Evolutionary conservation across 2,113 vertebrate genomes (phyloP), one percentile per base, ranked within the genome.

Genomic region (Aptenodytes patagonicus): DNA sequence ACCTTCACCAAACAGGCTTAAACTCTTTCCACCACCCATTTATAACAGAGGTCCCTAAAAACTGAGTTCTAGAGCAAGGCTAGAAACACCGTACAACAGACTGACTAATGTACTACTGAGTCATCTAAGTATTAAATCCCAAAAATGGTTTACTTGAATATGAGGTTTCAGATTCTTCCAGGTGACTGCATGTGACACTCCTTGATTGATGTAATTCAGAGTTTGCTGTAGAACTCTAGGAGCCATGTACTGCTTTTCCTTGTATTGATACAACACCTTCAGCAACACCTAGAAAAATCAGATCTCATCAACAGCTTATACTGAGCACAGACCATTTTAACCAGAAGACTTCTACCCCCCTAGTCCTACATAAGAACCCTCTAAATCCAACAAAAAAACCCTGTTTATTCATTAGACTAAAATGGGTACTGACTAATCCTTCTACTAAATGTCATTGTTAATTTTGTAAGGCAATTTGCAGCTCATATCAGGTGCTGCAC

Each of bases 101-200:
- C 46, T 83, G 54, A 90, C 36, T 69, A 71, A 87, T 6, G 20
- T 20, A 95, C 5, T 29, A 36, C 19, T 72, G 36, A 84, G 11
- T 83, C 51, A 94, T 28, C 1, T 5, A 72, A 65, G 21, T 14
- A 83, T 31, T 54, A 89, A 85, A 91, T 18, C 46, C 57, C 7
- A 0, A 78, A 83, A 95, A 85, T 40, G 13, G 47, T 85, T 98
- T 98, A 99, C 99, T 98, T 99, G 99, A 97, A 99, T 99, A 97
- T 99, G 99, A 89, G 98, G 99, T 94, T 99, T 99, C 91, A 99
- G 98, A 97, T 99, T 99, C 97, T 99, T 99, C 99, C 99, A 99
- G 57, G 99, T 99, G 86, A 99, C 96, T 34, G 99, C 99, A 51
- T 99, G 99, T 38, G 99, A 99, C 91, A 99, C 99, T 90, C 99